A percentile compares a stretch with the other conserved stretches of the same genome.
Evolutionary conservation across 2,797 vertebrate species (phyloP).

Genomic region (Vireo griseus): DNA sequence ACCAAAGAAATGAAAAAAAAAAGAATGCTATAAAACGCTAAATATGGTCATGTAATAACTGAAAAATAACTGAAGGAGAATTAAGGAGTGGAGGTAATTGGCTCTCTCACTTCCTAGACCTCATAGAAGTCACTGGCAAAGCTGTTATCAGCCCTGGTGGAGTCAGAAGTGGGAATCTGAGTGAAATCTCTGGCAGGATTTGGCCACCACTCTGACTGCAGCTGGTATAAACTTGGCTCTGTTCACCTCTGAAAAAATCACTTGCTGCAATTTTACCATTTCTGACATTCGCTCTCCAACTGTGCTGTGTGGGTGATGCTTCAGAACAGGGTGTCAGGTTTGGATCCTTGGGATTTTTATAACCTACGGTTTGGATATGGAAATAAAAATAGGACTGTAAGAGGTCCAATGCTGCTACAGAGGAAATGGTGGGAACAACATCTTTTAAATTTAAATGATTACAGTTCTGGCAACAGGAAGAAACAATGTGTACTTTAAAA

Average conservation of each 20-base stretch:
- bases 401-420: neutral
- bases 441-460: neutral
- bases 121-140: neutral
- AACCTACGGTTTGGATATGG: neutral
- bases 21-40: neutral
- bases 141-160: neutral
- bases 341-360: neutral
- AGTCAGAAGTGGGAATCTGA: neutral
- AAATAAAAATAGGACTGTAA: neutral
- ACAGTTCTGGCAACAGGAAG: slow-evolving; percentile 10
- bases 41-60: neutral
- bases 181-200: neutral
- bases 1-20: neutral
- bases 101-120: neutral
- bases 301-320: neutral
- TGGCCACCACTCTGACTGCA: neutral
- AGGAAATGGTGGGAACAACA: neutral
- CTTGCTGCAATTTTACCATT: neutral
- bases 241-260: neutral
- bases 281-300: neutral
- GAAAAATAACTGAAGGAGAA: neutral
- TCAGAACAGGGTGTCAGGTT: neutral
- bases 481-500: slow-evolving; percentile 27
- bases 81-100: neutral
- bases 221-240: neutral